phyloP scores from a whole-genome alignment of 2,888 invertebrate genomes.

The Tetropium fuscum region DNA sequence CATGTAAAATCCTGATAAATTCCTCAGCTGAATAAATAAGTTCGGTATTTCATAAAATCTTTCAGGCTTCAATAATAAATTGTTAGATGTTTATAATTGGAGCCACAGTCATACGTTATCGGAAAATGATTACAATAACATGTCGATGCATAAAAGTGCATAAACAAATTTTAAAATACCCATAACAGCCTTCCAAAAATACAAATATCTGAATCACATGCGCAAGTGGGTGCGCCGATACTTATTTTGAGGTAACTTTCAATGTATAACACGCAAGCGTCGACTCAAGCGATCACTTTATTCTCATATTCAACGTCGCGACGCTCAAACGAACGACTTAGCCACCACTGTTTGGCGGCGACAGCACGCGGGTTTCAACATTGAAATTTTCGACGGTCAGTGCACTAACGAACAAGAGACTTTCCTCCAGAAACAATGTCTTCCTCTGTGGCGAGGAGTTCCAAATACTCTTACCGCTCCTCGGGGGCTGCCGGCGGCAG shows the following conservation, averaged over 20 bases:
- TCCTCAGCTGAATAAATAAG: no score
- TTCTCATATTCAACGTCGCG: constrained; percentile 62
- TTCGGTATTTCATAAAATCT: no score
- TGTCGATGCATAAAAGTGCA: constrained; percentile 52
- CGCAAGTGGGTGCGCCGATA: constrained; percentile 44
- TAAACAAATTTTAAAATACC: constrained; percentile 54
- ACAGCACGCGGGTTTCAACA: constrained; percentile 66
- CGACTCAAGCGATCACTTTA: constrained; percentile 52
- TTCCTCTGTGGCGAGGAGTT: constrained; percentile 74
- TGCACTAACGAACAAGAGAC: constrained; percentile 50
- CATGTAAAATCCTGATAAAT: no score
- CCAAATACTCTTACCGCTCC: constrained; percentile 94
- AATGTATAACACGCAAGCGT: constrained; percentile 51
- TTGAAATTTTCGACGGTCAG: constrained; percentile 63
- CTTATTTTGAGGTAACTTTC: constrained; percentile 4
- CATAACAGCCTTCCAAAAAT: constrained; percentile 55
- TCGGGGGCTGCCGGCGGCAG: constrained; percentile 79
- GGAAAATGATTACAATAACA: background rate
- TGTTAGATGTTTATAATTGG: no score
- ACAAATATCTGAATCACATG: constrained; percentile 55
- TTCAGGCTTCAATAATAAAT: no score
- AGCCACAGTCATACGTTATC: background rate
- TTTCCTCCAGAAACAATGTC: constrained; percentile 50
- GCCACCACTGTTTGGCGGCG: constrained; percentile 72
- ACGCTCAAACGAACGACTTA: constrained; percentile 73